phyloP scores from a whole-genome alignment of 2,113 vertebrate species.

The Hemicordylus capensis region DNA sequence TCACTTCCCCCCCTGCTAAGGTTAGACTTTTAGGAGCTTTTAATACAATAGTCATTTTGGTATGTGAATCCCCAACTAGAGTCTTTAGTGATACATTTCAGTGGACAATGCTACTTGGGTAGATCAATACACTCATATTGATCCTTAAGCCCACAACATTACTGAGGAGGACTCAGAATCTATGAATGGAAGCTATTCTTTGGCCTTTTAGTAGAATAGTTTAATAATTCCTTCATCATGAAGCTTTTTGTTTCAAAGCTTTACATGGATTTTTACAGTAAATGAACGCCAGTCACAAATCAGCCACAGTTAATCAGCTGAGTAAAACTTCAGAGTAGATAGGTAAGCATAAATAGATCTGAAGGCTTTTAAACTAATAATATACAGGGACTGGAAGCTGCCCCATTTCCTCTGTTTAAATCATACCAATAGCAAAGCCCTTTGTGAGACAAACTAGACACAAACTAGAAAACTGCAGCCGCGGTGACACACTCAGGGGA shows the following conservation, averaged over 20 bases:
- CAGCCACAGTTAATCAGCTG: constrained; percentile 37
- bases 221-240: constrained; percentile 36
- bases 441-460: background rate
- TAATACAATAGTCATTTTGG: background rate
- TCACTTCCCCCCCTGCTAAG: background rate
- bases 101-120: background rate
- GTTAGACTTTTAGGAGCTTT: background rate
- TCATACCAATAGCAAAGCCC: background rate
- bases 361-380: constrained; percentile 39
- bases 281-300: constrained; percentile 20
- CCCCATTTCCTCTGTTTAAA: background rate
- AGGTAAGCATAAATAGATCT: constrained; percentile 24
- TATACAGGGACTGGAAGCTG: background rate
- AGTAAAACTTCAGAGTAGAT: constrained; percentile 36
- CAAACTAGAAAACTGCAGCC: background rate
- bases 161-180: background rate
- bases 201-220: background rate
- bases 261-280: constrained; percentile 38
- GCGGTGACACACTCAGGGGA: too few relatives aligned
- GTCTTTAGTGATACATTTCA: background rate
- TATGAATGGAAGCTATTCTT: constrained; percentile 43
- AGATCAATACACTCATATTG: constrained; percentile 14
- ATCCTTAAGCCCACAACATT: background rate
- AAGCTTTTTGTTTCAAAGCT: constrained; percentile 2
- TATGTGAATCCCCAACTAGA: background rate